A percentile compares a stretch with the other conserved stretches of the same genome.
These are phyloP conservation scores for Numenius phaeopus DNA, from an alignment of 2,797 vertebrate genomes.

Conservation along the genomic window DNA sequence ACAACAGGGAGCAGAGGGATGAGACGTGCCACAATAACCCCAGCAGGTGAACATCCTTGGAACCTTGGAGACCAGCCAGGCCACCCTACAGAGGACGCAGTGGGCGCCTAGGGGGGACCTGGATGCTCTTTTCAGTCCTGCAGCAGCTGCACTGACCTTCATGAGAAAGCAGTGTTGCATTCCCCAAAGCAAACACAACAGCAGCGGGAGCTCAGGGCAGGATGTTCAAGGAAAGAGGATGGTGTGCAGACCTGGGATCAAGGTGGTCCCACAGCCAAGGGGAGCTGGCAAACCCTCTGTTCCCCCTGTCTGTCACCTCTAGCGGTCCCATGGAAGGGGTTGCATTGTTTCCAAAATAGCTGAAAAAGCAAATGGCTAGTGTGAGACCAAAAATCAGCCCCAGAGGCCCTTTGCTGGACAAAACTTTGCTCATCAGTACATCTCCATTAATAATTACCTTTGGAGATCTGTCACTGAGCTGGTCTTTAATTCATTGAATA, in stretches of 20 bases:
- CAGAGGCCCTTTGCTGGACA: not conserved
- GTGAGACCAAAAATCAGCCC: not conserved
- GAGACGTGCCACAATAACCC: not conserved
- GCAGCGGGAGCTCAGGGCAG: not conserved
- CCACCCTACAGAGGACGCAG: not conserved
- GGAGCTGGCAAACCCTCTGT: accelerated
- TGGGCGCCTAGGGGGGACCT: not conserved
- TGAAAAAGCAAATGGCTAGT: not conserved
- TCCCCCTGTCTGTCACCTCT: not conserved
- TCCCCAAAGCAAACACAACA: not conserved
- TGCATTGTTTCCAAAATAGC: not conserved
- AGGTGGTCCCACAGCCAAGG: not conserved
- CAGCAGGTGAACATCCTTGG: not conserved
- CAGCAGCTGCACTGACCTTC: not conserved
- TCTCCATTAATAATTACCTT: not conserved
- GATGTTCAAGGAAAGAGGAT: not conserved
- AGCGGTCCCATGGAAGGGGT: not conserved
- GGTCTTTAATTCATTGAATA: not conserved
- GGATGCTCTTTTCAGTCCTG: not conserved
- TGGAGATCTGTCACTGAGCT: not conserved
- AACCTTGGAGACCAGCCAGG: not conserved
- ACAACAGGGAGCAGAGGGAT: not conserved
- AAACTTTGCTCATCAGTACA: not conserved
- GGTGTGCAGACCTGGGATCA: accelerated
- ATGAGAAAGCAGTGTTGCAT: no score